Evolutionary conservation across 2,797 vertebrate genomes (phyloP).

Genomic region (Amphiprion clarkii): DNA sequence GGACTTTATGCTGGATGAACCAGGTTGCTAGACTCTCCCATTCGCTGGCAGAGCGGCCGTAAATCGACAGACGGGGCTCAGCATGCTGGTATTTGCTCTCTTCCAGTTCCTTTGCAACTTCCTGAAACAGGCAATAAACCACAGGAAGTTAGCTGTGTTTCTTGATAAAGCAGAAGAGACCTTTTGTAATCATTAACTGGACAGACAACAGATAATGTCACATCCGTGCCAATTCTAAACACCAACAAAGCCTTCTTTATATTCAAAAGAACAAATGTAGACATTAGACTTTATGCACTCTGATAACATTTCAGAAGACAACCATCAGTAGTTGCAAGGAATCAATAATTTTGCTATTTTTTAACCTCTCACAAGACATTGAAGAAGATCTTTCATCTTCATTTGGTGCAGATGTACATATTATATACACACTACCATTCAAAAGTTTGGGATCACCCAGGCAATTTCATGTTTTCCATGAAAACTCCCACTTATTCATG

Average conservation of each 20-base stretch:
- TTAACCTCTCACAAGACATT: too few relatives aligned
- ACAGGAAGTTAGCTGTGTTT: constrained; percentile 29
- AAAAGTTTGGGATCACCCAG: too few relatives aligned
- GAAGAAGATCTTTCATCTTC: too few relatives aligned
- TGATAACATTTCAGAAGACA: neutral
- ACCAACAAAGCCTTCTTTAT: neutral
- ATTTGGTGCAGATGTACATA: too few relatives aligned
- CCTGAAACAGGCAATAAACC: constrained; percentile 80
- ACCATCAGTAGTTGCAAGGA: neutral
- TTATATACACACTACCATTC: too few relatives aligned
- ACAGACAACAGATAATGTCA: neutral
- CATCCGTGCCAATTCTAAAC: neutral
- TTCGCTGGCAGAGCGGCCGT: constrained; percentile 91
- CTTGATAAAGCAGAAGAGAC: constrained; percentile 31
- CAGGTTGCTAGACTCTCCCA: constrained; percentile 92
- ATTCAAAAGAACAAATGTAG: too few relatives aligned
- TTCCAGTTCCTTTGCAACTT: constrained; percentile 92
- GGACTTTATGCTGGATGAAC: constrained; percentile 96
- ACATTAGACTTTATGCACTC: neutral
- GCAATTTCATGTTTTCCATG: too few relatives aligned
- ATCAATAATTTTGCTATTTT: too few relatives aligned
- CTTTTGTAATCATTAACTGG: neutral
- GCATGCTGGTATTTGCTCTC: constrained; percentile 97
- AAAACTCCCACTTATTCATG: too few relatives aligned
- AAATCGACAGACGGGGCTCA: constrained; percentile 96